These are phyloP conservation scores for Willowsia nigromaculata DNA, from an alignment of 2,888 invertebrate species.

Conservation along the genomic window DNA sequence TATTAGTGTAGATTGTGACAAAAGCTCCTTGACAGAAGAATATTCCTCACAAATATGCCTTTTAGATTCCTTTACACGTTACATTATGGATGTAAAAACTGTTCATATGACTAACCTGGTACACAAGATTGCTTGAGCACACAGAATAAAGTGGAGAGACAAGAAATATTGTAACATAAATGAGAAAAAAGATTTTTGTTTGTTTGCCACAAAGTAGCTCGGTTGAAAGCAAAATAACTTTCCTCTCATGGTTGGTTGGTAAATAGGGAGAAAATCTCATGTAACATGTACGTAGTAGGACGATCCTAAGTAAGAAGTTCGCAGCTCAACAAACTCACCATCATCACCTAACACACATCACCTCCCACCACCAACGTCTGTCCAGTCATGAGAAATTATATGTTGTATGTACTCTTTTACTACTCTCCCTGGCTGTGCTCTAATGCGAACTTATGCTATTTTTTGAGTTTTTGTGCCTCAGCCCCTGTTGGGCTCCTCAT, in stretches of 20 bases:
- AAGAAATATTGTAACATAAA: background rate
- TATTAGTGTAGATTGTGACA: slow-evolving; percentile 40
- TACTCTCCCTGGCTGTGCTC: background rate
- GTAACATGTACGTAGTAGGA: slow-evolving; percentile 66
- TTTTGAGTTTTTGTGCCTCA: background rate
- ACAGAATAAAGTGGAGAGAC: background rate
- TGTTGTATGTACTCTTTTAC: background rate
- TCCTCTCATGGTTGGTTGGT: slow-evolving; percentile 49
- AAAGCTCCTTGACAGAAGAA: slow-evolving; percentile 36
- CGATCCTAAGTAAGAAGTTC: slow-evolving; percentile 68
- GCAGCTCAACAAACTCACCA: slow-evolving; percentile 38
- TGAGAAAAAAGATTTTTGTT: slow-evolving; percentile 37
- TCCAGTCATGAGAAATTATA: slow-evolving; percentile 13
- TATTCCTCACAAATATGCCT: background rate
- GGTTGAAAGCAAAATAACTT: slow-evolving; percentile 67
- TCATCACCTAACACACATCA: slow-evolving; percentile 36
- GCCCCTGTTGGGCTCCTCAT: slow-evolving; percentile 1
- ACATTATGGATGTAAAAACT: background rate
- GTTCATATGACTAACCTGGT: background rate
- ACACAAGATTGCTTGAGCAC: background rate
- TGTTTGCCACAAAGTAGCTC: slow-evolving; percentile 60
- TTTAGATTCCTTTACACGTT: background rate
- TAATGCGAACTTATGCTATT: background rate
- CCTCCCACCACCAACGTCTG: slow-evolving; percentile 10
- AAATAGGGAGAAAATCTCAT: slow-evolving; percentile 62